Evolutionary conservation across 2,888 invertebrate species (phyloP).

Genomic region (Ormyrus nitidulus): DNA sequence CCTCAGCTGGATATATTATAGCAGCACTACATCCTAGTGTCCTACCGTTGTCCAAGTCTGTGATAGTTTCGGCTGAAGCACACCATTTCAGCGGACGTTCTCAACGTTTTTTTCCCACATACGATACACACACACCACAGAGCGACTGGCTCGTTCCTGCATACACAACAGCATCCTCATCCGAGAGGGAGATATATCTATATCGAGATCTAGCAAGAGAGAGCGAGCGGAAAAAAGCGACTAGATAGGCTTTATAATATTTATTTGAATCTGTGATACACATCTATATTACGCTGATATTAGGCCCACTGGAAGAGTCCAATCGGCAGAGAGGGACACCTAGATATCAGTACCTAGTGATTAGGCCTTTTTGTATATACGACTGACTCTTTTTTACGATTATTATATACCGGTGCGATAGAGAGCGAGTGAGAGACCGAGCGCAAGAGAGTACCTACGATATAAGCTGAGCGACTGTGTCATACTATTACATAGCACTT

Average conservation of each 20-base stretch:
- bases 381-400: conserved; percentile 75
- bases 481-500: no score
- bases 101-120: not conserved
- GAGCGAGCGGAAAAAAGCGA: conserved; percentile 43
- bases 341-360: conserved; percentile 67
- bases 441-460: conserved; percentile 19
- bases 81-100: no score
- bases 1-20: no score
- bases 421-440: conserved; percentile 30
- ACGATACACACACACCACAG: not conserved
- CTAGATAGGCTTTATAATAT: conserved; percentile 73
- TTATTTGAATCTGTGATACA: conserved; percentile 75
- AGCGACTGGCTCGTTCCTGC: no score
- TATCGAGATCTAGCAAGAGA: no score
- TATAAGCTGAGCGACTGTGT: no score
- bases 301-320: conserved; percentile 59
- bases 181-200: no score
- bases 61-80: conserved; percentile 68
- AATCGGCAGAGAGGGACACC: conserved; percentile 30
- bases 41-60: conserved; percentile 67
- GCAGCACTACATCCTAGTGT: no score
- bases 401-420: conserved; percentile 68
- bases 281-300: conserved; percentile 59
- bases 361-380: conserved; percentile 74
- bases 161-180: no score